phyloP scores from a whole-genome alignment of 1,140 invertebrate genomes.

The Magallana ariakensis region DNA sequence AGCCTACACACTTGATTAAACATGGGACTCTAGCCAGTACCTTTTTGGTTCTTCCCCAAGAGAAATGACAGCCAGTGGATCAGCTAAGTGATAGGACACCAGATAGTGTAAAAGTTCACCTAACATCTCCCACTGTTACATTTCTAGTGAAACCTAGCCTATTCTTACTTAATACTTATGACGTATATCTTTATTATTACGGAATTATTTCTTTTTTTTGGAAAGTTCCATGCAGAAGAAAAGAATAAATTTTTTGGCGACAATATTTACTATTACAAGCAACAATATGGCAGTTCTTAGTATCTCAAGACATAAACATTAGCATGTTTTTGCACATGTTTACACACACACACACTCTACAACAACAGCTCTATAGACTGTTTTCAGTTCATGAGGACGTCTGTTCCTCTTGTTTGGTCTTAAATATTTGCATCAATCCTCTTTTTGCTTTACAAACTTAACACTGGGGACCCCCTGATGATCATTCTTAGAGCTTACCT shows the following conservation, averaged over 20 bases:
- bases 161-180: conserved; percentile 10
- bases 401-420: not conserved
- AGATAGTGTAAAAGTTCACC: not conserved
- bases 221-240: too few relatives aligned
- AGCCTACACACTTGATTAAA: not conserved
- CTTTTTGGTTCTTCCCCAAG: not conserved
- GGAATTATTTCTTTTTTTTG: too few relatives aligned
- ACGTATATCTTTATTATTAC: too few relatives aligned
- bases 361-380: conserved; percentile 20
- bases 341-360: conserved; percentile 26
- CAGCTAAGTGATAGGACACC: not conserved
- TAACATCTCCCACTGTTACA: not conserved
- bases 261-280: not conserved
- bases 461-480: not conserved
- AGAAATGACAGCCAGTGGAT: conserved; percentile 5
- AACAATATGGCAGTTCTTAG: not conserved
- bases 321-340: not conserved
- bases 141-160: not conserved
- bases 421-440: conserved; percentile 21
- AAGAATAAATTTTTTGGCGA: too few relatives aligned
- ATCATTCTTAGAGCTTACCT: not conserved
- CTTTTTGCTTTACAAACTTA: not conserved
- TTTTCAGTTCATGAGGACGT: conserved; percentile 14
- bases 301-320: not conserved
- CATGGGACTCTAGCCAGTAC: not conserved